Conservation (phyloP, 2,113 vertebrate genomes). For the Tyto alba region DNA sequence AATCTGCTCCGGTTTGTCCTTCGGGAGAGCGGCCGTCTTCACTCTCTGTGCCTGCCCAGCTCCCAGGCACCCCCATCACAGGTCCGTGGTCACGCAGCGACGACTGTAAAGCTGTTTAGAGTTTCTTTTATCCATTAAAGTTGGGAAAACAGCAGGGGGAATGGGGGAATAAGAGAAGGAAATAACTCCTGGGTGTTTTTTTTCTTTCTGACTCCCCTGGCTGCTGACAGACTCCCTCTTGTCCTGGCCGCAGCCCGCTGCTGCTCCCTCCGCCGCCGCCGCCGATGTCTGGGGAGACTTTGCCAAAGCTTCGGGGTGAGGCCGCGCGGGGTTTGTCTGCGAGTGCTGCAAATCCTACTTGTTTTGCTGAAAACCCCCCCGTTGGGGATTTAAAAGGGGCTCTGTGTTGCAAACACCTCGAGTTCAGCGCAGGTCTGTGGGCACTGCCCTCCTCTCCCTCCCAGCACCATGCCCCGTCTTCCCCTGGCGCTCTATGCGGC, state of each 20-base stretch:
- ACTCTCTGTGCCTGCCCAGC: fast-evolving
- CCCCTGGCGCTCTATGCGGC: neutral
- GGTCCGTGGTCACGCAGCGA: constrained; percentile 37
- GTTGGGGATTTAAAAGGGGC: fast-evolving
- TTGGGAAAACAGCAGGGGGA: neutral
- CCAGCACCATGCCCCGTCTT: fast-evolving
- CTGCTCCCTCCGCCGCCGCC: constrained; percentile 26
- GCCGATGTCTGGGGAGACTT: constrained; percentile 92
- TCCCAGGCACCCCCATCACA: constrained; percentile 53
- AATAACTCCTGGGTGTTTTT: neutral
- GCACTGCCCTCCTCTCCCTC: neutral
- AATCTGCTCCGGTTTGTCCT: constrained; percentile 30
- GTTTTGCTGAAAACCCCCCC: neutral
- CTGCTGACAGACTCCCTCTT: constrained; percentile 4
- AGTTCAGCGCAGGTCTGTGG: fast-evolving
- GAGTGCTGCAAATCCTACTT: neutral
- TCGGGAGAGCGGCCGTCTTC: neutral
- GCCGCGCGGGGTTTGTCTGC: neutral
- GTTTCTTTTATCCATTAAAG: fast-evolving
- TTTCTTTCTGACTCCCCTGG: neutral
- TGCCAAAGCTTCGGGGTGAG: constrained; percentile 87
- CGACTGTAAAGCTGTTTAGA: fast-evolving
- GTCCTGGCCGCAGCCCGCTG: constrained; percentile 55
- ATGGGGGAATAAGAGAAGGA: neutral
- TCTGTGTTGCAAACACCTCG: neutral